Evolutionary conservation across 23 tunicate species (phyloP), one percentile per base, ranked within the genome.

Genomic region (Ascidia mentula): DNA sequence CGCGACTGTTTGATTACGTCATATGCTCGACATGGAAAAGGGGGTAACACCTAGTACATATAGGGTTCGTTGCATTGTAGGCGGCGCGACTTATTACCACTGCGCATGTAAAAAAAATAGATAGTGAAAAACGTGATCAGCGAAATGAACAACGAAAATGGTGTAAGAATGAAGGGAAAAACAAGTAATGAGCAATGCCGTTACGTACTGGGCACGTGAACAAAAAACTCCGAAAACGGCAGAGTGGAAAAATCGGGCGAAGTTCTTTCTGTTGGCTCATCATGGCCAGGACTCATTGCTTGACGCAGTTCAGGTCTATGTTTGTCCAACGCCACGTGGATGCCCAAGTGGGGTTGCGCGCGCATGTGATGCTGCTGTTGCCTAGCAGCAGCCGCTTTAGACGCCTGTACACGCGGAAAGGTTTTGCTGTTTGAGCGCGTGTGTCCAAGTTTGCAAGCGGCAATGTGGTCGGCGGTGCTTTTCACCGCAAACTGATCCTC

Each of bases 201-300:
- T 9, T 53, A 89, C 7, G 85, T 70, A 72, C 79, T 77, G 28
- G 94, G 94, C 15, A 89, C 86, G 78, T 89, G 79, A 26, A 89
- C 94, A 73, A 89, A 89, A 82, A 45, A 88, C 77, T 88, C 94
- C 28, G 94, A 89, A 83, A 89, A 89, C 28, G 94, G 94, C 3
- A 89, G 72, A 13, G 76, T 79, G 18, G 88, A 60, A 15, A 76
- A 31, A 6, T 76, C 74, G 26, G 80, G 65, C 32, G 73, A 13
- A 0, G 84, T 30, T 36, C 24, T 31, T 72, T 71, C 60, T 13
- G 74, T 35, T 53, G 65, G 65, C 65, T 26, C 22, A 1, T 53
- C 65, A 20, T 6, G 22, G 4, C 28, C 24, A 1, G 13, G 4
- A 28, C 65, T 53, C 65, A 6, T 53, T 39, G 74, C 84, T 33